Conservation (phyloP, 2,888 invertebrate species). For the Romanomermis culicivorax region DNA sequence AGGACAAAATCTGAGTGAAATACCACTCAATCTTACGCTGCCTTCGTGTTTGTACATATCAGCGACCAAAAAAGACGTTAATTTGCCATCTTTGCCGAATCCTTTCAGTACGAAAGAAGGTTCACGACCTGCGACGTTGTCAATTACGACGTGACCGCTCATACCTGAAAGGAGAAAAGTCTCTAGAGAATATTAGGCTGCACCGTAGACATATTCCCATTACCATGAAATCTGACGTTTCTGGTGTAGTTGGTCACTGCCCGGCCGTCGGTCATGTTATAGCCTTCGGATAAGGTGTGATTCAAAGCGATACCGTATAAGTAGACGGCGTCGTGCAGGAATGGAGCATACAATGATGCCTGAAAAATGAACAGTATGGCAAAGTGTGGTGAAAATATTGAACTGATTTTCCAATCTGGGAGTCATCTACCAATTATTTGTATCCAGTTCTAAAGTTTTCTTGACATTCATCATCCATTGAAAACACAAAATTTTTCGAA, state of each 20-base stretch:
- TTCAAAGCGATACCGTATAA: slow-evolving; percentile 15
- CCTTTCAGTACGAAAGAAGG: slow-evolving; percentile 10
- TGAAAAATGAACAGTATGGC: not conserved
- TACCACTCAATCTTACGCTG: no score
- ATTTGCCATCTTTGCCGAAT: slow-evolving; percentile 4
- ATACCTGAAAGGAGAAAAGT: slow-evolving; percentile 8
- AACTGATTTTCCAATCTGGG: no score
- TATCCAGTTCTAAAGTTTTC: no score
- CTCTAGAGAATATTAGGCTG: not conserved
- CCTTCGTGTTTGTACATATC: slow-evolving; percentile 7
- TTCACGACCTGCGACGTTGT: slow-evolving; percentile 2
- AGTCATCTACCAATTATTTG: no score
- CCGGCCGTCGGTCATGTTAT: not conserved
- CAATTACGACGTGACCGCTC: slow-evolving; percentile 9
- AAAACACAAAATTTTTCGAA: no score
- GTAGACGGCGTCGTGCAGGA: slow-evolving; percentile 16
- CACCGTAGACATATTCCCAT: not conserved
- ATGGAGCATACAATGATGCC: slow-evolving; percentile 14
- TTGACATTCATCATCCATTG: no score
- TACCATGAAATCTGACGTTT: slow-evolving; percentile 3
- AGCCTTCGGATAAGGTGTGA: not conserved
- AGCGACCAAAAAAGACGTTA: not conserved
- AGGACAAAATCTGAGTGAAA: no score
- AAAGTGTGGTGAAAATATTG: not conserved
- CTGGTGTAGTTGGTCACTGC: not conserved